phyloP scores from a whole-genome alignment of 2,113 vertebrate genomes.

The Ammodytes marinus region DNA sequence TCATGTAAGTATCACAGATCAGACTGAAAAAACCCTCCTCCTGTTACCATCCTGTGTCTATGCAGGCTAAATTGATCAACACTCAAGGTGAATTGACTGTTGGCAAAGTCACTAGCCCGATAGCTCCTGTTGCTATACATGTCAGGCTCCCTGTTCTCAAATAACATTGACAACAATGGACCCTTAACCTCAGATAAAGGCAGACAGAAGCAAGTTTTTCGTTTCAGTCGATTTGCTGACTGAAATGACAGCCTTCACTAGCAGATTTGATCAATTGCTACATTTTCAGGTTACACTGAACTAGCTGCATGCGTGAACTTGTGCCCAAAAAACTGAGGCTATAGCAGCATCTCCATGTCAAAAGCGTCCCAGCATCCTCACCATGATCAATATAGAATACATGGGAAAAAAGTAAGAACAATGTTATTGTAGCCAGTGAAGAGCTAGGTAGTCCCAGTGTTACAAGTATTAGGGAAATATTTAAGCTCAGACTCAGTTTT shows the following conservation, averaged over 20 bases:
- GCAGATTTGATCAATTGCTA: neutral
- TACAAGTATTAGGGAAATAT: too few relatives aligned
- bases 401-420: neutral
- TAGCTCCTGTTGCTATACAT: neutral
- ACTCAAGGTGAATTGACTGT: neutral
- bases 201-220: neutral
- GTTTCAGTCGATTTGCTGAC: neutral
- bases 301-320: neutral
- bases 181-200: neutral
- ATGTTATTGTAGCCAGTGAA: neutral
- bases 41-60: neutral
- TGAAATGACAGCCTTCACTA: neutral
- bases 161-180: neutral
- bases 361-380: neutral
- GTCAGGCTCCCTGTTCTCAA: neutral
- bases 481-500: neutral
- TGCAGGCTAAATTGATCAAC: neutral
- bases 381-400: neutral
- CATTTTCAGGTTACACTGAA: neutral
- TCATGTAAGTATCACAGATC: slow-evolving; percentile 88
- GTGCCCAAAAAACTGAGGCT: neutral
- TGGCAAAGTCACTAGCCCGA: neutral
- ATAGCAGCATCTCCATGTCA: neutral
- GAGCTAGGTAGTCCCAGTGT: neutral
- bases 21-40: neutral